Base-by-base conservation (phyloP, 2,113 vertebrate species). In the Oplegnathus fasciatus region DNA sequence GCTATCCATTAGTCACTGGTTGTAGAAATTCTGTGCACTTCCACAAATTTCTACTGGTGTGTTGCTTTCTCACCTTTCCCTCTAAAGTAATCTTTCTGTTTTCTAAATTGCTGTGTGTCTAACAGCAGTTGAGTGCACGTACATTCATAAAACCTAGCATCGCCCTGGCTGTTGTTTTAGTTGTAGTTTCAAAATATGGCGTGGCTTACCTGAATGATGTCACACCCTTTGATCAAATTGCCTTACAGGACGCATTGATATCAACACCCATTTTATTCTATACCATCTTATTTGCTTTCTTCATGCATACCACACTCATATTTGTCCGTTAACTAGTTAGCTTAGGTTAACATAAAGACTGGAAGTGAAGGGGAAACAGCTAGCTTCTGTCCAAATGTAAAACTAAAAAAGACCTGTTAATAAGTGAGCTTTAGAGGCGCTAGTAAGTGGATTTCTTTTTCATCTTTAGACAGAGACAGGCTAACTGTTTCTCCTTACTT, bases 1-100 rank as follows among this genome's bases (percentile, higher is more conserved):
- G 68, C 46, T 67, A 54, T 66, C 67, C 26, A 70, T 86, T 68
- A 72, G 58, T 86, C 78, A 79, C 5, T 78, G 55, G 44, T 67
- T 55, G 83, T 40, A 62, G 52, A 66, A 67, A 82, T 79, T 64
- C 55, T 55, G 70, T 71, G 75, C 40, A n/a, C 6, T 32, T 26
- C 30, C 46, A 57, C 54, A 50, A 20, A 40, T 20, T 71, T 72
- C 22, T 61, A 58, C 40, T 76, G 46, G 65, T 44, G 50, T 60
- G 18, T 40, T 55, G 26, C 28, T 82, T 79, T 79, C 37, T 40
- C 5, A 67, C 80, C n/a, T 60, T 67, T 46, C 17, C 40, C 52
- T 52, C 22, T n/a, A 20, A 55, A 76, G 14, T 52, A 26, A 42
- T 62, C 1, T 46, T 30, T 61, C 44, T n/a, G 42, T 7, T 30